Evolutionary conservation across 2,797 vertebrate genomes (phyloP).

Genomic region (Poeciliopsis gracilis): DNA sequence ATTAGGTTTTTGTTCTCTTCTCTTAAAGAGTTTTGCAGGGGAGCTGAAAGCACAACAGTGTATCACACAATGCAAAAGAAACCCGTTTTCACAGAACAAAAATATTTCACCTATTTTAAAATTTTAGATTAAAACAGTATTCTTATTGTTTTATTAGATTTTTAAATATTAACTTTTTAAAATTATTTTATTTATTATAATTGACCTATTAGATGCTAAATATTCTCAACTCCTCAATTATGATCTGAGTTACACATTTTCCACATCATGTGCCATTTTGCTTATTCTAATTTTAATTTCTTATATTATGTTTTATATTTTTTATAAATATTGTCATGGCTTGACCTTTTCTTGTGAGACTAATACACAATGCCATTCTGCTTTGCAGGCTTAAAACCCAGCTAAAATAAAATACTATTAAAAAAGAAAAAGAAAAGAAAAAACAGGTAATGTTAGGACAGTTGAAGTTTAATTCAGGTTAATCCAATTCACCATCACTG

Average conservation of each 20-base stretch:
- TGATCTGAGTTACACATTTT: background rate
- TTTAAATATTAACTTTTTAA: background rate
- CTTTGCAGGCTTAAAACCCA: background rate
- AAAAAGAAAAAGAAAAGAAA: background rate
- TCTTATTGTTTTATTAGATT: too few species aligned
- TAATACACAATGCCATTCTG: background rate
- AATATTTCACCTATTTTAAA: background rate
- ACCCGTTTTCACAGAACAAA: background rate
- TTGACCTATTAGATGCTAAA: background rate
- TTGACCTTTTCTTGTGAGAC: background rate
- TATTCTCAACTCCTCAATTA: background rate
- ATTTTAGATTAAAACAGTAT: background rate
- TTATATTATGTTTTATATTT: background rate
- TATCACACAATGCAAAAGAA: background rate
- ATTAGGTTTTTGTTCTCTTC: background rate
- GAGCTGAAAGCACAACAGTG: constrained; percentile 1
- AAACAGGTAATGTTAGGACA: background rate
- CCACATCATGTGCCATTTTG: background rate
- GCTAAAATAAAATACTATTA: background rate
- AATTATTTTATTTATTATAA: background rate
- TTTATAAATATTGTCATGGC: background rate
- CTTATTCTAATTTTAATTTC: background rate
- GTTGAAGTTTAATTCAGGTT: background rate
- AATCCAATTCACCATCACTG: background rate
- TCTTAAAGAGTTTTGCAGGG: constrained; percentile 9